These are phyloP conservation scores for Cryptophagus acutangulus DNA, from an alignment of 2,888 invertebrate species.

Conservation along the genomic window DNA sequence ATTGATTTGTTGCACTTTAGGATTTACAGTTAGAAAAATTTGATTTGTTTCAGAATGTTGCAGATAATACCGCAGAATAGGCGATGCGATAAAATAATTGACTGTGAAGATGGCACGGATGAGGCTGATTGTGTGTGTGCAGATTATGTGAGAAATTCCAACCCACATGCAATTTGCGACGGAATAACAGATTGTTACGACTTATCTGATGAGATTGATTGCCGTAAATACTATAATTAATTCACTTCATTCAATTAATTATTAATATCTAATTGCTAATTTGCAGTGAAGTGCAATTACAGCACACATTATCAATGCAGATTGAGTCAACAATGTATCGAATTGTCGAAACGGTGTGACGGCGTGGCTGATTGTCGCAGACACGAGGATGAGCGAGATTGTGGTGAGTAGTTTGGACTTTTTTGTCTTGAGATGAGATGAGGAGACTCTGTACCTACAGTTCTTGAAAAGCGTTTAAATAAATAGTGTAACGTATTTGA, in stretches of 20 bases:
- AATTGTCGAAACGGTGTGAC: slow-evolving; percentile 60
- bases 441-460: too few relatives aligned
- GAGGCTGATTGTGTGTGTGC: slow-evolving; percentile 68
- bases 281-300: slow-evolving; percentile 53
- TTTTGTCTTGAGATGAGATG: slow-evolving; percentile 5
- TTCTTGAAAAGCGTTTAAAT: slow-evolving; percentile 4
- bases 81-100: slow-evolving; percentile 63
- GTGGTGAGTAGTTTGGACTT: slow-evolving; percentile 55
- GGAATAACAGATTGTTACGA: slow-evolving; percentile 70
- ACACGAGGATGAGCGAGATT: slow-evolving; percentile 74
- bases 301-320: slow-evolving; percentile 54
- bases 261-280: background rate
- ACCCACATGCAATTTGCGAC: slow-evolving; percentile 64
- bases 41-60: slow-evolving; percentile 52
- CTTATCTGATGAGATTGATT: slow-evolving; percentile 68
- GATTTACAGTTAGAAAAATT: too few relatives aligned
- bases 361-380: slow-evolving; percentile 58
- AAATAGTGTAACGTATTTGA: slow-evolving; percentile 11
- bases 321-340: slow-evolving; percentile 60
- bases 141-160: slow-evolving; percentile 57
- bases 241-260: slow-evolving; percentile 6
- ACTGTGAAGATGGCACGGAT: slow-evolving; percentile 81
- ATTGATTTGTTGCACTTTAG: too few relatives aligned
- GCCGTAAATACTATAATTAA: slow-evolving; percentile 53
- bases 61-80: slow-evolving; percentile 58